Evolutionary conservation across 2,113 vertebrate genomes (phyloP).

Genomic region (Zapornia atra): DNA sequence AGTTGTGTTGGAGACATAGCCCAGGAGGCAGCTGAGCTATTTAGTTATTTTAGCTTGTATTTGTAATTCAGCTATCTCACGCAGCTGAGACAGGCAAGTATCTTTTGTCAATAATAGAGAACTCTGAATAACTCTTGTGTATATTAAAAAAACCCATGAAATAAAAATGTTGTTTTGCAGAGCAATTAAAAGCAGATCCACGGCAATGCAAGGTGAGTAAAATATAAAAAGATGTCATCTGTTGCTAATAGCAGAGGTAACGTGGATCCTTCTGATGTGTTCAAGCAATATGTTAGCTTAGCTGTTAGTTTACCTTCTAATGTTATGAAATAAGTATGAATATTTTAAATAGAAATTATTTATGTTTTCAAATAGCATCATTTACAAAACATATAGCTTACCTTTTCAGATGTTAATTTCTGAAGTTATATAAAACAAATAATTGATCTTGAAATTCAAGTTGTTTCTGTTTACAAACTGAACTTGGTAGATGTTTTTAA

Average conservation of each 20-base stretch:
- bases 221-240: not conserved
- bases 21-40: not conserved
- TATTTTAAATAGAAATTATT: not conserved
- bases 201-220: conserved; percentile 38
- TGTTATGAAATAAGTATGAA: not conserved
- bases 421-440: not conserved
- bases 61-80: not conserved
- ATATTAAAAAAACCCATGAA: not conserved
- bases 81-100: not conserved
- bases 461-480: not conserved
- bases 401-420: not conserved
- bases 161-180: conserved; percentile 48
- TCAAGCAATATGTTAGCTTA: not conserved
- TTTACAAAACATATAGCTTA: not conserved
- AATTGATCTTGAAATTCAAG: not conserved
- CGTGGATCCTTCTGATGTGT: not conserved
- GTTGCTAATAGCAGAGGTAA: not conserved
- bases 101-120: not conserved
- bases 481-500: not conserved
- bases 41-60: not conserved
- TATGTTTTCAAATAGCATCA: not conserved
- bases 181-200: not conserved
- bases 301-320: not conserved
- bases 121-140: not conserved
- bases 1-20: not conserved